Evolutionary conservation across 30 jellyfish, hydroid and myxozoan genomes (phyloP), one percentile per base, ranked within the genome.

Genomic region (Morbakka virulenta): DNA sequence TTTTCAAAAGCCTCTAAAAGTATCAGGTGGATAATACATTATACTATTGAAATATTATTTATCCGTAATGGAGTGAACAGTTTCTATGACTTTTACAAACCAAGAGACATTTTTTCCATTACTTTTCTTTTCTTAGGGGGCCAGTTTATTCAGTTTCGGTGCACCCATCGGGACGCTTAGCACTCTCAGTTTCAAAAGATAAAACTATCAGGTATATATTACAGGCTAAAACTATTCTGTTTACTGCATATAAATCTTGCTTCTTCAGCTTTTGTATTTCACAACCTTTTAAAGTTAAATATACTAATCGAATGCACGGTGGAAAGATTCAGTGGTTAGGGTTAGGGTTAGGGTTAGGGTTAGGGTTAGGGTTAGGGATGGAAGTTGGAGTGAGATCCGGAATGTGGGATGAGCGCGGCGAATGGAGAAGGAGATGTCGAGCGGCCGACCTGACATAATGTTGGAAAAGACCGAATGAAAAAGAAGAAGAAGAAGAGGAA

Each of bases 131-230:
- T 76, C 67, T 13, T 50, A 88, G 97, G 57, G 95, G 73, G 62
- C 79, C 92, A 24, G 84, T 88, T 11, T 69, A 32, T 22, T 82
- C 97, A 9, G 61, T 88, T 30, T 88, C 97, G 36, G 64, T 88
- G 23, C 97, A 88, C 76, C 97, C 97, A 49, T 27, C 97, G 24
- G 97, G 97, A 27, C 57, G 97, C 23, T 49, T 88, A 67, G 93
- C 92, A 0, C 65, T 88, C 12, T 81, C 97, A 32, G 93, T 88
- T 24, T 88, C 97, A 32, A 81, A 75, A 32, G 97, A 88, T 51
- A 88, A 74, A 72, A 81, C 91, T 2, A 77, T 88, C 69, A 82
- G 89, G 97, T 81, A 35, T 6, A n/a, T n/a, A n/a, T n/a, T n/a
- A n/a, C n/a, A n/a, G n/a, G 61, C n/a, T 47, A 9, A 47, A 47